Evolutionary conservation across 1,140 invertebrate genomes (phyloP), one percentile per base, ranked within the genome.

Genomic region (Panonychus citri): DNA sequence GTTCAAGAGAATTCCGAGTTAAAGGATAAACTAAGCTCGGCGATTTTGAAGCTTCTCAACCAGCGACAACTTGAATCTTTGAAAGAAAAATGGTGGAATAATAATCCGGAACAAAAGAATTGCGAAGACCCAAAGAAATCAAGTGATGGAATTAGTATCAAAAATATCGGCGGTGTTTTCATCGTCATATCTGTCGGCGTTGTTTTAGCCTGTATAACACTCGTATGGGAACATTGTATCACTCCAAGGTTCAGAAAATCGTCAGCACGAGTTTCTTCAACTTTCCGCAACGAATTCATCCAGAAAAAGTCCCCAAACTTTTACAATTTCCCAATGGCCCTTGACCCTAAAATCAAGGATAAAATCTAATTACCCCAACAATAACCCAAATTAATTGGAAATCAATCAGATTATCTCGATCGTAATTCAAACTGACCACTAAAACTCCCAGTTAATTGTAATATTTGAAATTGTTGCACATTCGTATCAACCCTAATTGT

Each of bases 1-100:
- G 89, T 96, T 0, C 89, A 94, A 67, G 86, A 94, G 68, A 88
- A 88, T 7, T 94, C 89, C 0, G 83, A 86, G 5, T 71, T 97
- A 4, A 69, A 72, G 62, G 71, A 71, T 57, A 61, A 70, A 52
- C 62, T 74, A 15, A 74, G 71, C 39, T 70, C 67, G 54, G 94
- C 88, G 24, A 94, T 97, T 62, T 73, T 97, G 5, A 81, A 85
- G 62, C 71, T 97, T 8, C 71, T 95, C 17, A 97, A 96, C 70
- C 83, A 89, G 63, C 75, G 91, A 2, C 79, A 81, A 67, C 66
- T 97, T 61, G 91, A 97, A 71, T 82, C 84, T 58, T 67, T 96
- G 1, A 96, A 95, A 71, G 86, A 93, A 63, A 81, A 78, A 61
- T 97, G 91, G 87, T 97, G 91, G 91, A 85, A 81, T 60, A 77